Evolutionary conservation across 2,113 vertebrate genomes (phyloP), one percentile per base, ranked within the genome.

Genomic region (Menura novaehollandiae): DNA sequence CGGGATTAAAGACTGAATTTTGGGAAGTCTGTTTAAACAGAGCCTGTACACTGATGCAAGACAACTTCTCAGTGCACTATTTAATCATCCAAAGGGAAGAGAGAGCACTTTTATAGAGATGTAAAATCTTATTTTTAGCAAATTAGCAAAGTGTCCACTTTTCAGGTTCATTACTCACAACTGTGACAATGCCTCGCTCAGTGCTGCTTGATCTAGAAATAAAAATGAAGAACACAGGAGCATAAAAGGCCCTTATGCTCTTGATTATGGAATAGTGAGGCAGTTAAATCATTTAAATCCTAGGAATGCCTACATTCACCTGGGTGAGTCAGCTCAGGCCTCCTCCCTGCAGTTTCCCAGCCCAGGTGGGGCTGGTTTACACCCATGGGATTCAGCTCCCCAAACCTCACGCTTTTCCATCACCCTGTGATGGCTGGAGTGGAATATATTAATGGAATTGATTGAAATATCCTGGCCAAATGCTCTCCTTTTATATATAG

Each of bases 91-190:
- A 43, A 41, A 80, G 51, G 75, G 51, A 72, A 52, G 43, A 74
- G 24, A 55, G 30, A 23, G 10, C 0, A 2, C 32, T 92, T 92
- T 52, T n/a, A n/a, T 0, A 59, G 58, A 86, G 75, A 80, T 22
- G 30, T 35, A 72, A 90, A 95, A 93, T 9, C 88, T 94, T 90
- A 95, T 92, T 97, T 96, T 94, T 96, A 95, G 90, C 95, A 94
- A 93, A 96, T 93, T 63, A 88, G 88, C 67, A 2, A 80, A 91
- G 55, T 1, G 21, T 67, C 67, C 72, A 41, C 81, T 95, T 95
- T 71, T 63, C 75, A 83, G 82, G 80, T 56, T 81, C 96, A 71
- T 95, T 88, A 90, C 85, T 94, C 79, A 77, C 55, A 6, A 14
- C 19, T 3, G 35, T 23, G 60, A 88, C 72, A 56, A 71, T 4